Conservation (phyloP, 2,888 invertebrate species). For the Charanyca ferruginea region DNA sequence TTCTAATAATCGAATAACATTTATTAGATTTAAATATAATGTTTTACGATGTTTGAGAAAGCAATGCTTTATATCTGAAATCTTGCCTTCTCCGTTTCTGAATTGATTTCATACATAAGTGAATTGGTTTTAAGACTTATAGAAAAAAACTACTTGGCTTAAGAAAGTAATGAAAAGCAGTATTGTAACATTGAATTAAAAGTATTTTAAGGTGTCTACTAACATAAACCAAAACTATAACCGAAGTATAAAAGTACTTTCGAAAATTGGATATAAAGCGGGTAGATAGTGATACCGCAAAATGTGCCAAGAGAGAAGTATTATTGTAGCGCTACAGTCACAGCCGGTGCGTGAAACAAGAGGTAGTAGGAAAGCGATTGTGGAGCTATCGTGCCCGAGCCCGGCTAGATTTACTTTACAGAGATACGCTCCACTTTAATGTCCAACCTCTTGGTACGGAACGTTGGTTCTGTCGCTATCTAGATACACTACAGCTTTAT, state of each 20-base stretch:
- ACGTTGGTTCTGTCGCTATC: conserved; percentile 68
- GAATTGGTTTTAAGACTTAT: too few species aligned
- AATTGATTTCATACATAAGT: background rate
- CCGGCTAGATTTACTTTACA: conserved; percentile 80
- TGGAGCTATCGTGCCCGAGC: conserved; percentile 75
- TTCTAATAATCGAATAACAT: background rate
- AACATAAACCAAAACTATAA: conserved; percentile 22
- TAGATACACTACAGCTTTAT: conserved; percentile 66
- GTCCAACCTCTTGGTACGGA: conserved; percentile 76
- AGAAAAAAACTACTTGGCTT: conserved; percentile 2
- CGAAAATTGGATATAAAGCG: conserved; percentile 49
- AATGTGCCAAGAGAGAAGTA: conserved; percentile 63
- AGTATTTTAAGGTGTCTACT: conserved; percentile 23
- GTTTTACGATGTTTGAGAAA: conserved; percentile 1
- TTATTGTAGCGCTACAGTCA: conserved; percentile 75
- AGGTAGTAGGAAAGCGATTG: conserved; percentile 78
- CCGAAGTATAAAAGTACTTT: conserved; percentile 38
- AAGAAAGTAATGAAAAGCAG: conserved; percentile 20
- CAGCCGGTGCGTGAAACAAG: conserved; percentile 84
- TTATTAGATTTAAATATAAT: background rate
- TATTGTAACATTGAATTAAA: conserved; percentile 21
- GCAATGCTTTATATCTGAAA: background rate
- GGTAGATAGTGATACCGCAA: conserved; percentile 48
- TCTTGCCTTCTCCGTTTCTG: background rate
- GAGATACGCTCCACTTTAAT: conserved; percentile 81